These are phyloP conservation scores for Nettapus auritus DNA, from an alignment of 2,113 vertebrate genomes.

Conservation along the genomic window DNA sequence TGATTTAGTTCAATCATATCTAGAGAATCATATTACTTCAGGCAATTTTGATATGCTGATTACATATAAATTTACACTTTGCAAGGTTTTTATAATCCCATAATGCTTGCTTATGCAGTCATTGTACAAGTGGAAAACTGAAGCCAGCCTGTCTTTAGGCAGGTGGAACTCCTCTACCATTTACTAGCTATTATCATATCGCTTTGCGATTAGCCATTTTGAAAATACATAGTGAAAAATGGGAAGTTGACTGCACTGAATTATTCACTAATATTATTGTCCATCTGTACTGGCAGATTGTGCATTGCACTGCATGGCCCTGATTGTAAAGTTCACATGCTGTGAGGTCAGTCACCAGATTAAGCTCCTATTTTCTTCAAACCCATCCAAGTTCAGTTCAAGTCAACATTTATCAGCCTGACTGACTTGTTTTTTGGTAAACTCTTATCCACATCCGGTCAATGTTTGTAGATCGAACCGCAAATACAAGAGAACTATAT, in stretches of 20 bases:
- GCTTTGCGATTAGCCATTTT: background rate
- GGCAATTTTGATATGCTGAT: background rate
- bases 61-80: background rate
- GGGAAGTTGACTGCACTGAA: background rate
- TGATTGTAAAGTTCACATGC: background rate
- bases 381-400: background rate
- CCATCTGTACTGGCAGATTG: background rate
- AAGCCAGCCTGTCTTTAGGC: background rate
- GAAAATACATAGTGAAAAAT: background rate
- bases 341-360: background rate
- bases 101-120: background rate
- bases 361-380: background rate
- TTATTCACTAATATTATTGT: background rate
- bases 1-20: background rate
- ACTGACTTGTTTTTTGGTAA: background rate
- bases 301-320: background rate
- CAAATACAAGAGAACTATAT: conserved; percentile 12
- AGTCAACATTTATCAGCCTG: background rate
- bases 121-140: background rate
- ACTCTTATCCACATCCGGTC: background rate
- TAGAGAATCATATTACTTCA: background rate
- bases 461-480: background rate
- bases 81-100: background rate
- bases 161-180: background rate
- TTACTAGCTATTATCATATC: background rate